phyloP scores from a whole-genome alignment of 2,888 invertebrate genomes.

The Dicyrtomina minuta region DNA sequence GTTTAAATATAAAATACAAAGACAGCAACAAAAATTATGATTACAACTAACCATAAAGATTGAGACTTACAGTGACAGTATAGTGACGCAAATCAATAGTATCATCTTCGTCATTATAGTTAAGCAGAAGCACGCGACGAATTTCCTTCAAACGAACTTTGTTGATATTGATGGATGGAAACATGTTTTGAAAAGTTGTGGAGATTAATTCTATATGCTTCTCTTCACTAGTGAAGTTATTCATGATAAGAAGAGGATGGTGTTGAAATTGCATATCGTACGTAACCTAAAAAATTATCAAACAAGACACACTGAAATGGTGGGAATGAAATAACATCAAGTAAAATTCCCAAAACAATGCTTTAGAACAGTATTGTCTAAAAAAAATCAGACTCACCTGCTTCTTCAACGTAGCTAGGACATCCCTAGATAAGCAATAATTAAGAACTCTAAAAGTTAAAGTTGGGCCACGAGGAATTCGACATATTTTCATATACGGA shows the following conservation, averaged over 20 bases:
- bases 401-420: conserved; percentile 79
- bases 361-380: too few relatives aligned
- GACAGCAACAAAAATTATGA: background rate
- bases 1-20: conserved; percentile 6
- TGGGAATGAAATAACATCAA: background rate
- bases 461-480: conserved; percentile 90
- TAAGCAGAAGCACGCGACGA: conserved; percentile 83
- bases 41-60: background rate
- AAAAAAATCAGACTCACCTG: conserved; percentile 63
- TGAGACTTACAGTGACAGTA: conserved; percentile 67
- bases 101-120: conserved; percentile 81
- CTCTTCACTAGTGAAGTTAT: conserved; percentile 84
- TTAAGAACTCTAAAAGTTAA: conserved; percentile 80
- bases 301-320: conserved; percentile 54
- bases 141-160: conserved; percentile 84
- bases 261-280: conserved; percentile 80
- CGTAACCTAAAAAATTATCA: conserved; percentile 57
- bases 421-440: conserved; percentile 81
- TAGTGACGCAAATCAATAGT: conserved; percentile 91
- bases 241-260: conserved; percentile 86
- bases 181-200: conserved; percentile 97
- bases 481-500: conserved; percentile 78
- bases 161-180: conserved; percentile 92
- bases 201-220: conserved; percentile 73
- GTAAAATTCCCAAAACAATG: too few relatives aligned